phyloP scores from a whole-genome alignment of 2,797 vertebrate species.

The Danio kyathit region DNA sequence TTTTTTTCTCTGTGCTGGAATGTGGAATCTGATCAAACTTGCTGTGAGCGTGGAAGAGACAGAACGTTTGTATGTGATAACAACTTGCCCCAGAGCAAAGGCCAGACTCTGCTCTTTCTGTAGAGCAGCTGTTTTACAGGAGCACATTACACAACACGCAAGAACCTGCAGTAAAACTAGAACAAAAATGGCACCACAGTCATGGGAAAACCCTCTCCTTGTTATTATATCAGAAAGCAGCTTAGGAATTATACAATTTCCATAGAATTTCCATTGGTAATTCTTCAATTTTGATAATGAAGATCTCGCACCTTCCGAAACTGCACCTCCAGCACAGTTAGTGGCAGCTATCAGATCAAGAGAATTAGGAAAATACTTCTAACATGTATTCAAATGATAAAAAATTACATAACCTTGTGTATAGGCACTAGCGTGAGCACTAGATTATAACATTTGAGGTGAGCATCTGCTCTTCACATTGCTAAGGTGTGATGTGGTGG shows the following conservation, averaged over 20 bases:
- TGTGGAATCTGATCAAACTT: conserved; percentile 65
- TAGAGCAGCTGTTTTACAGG: conserved; percentile 17
- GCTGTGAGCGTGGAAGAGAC: conserved; percentile 39
- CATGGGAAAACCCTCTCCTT: background rate
- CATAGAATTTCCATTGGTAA: background rate
- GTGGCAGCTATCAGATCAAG: too few relatives aligned
- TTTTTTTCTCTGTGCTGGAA: conserved; percentile 47
- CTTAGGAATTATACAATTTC: background rate
- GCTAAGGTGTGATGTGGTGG: background rate
- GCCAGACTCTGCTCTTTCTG: background rate
- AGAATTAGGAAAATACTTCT: background rate
- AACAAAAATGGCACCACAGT: background rate
- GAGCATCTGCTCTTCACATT: background rate
- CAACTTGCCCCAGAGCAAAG: conserved; percentile 32
- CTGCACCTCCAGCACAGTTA: background rate
- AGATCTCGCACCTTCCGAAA: background rate
- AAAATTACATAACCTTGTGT: background rate
- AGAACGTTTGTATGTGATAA: conserved; percentile 51
- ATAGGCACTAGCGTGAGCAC: background rate
- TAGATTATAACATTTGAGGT: background rate
- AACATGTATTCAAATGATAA: background rate
- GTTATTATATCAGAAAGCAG: background rate
- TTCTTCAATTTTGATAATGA: background rate
- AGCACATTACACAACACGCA: background rate
- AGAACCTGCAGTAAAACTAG: conserved; percentile 17